Evolutionary conservation across 2,888 invertebrate genomes (phyloP), one percentile per base, ranked within the genome.

Genomic region (Tetragnatha montana): DNA sequence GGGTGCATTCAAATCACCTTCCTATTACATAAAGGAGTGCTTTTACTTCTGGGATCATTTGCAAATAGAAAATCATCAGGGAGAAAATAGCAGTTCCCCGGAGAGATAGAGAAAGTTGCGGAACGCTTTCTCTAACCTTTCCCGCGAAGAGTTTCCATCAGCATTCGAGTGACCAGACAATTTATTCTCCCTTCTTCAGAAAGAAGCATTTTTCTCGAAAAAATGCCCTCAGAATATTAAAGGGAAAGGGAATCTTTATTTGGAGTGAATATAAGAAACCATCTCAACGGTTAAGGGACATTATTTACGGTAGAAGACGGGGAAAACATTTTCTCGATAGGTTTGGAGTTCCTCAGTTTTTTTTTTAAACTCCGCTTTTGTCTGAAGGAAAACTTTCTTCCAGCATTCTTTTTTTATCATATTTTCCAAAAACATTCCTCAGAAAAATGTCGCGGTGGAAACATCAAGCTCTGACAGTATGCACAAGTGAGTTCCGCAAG

Each of bases 191-290:
- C 22, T 85, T 71, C n/a, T 85, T 79, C 76, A 51, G 60, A 85
- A 85, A 85, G 78, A 85, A 85, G 70, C 71, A 50, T 85, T 60
- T 79, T 71, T 71, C 14, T 47, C 10, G 71, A 75, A 84, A 78
- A 76, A 85, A 71, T 78, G 8, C 17, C 17, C 50, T 71, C 12
- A 51, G 71, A 78, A 78, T 85, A 71, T 85, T 85, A 51, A 17
- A 7, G 68, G 70, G 70, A 51, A 85, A 85, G 22, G 22, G 71
- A 78, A 85, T 78, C 85, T 79, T 85, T 79, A 85, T 79, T 79
- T 85, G 78, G 19, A 69, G 85, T 79, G 85, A 85, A 85, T 78
- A 78, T 85, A 79, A 85, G 85, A 85, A 85, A 76, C 85, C 71
- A 79, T 85, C 79, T 85, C 71, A 85, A 78, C 71, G 79, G 85